These are phyloP conservation scores for Melanotaenia maccullochi DNA, from an alignment of 2,797 vertebrate genomes.

Conservation along the genomic window DNA sequence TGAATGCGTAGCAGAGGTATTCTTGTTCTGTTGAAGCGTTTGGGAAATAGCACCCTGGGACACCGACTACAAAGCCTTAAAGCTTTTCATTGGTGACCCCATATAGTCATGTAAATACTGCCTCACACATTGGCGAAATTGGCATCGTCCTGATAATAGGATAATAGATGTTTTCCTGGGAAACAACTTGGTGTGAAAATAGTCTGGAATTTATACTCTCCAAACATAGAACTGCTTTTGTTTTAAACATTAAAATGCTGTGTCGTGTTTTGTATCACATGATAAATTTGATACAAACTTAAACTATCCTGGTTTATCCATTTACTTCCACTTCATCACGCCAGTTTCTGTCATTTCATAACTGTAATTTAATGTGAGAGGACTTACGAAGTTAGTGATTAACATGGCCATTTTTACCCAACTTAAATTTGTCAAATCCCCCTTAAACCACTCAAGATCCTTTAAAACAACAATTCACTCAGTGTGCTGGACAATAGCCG, in stretches of 20 bases:
- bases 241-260: neutral
- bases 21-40: constrained; percentile 39
- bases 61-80: constrained; percentile 75
- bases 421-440: constrained; percentile 67
- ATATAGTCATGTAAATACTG: constrained; percentile 84
- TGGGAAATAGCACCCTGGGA: constrained; percentile 74
- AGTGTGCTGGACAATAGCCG: constrained; percentile 60
- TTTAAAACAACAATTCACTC: constrained; percentile 70
- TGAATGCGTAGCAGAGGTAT: neutral
- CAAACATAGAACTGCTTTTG: constrained; percentile 46
- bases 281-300: neutral
- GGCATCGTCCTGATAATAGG: constrained; percentile 80
- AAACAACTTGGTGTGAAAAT: constrained; percentile 77
- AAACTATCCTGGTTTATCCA: constrained; percentile 16
- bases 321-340: constrained; percentile 1
- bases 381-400: constrained; percentile 42
- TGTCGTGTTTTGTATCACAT: too few species aligned
- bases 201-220: constrained; percentile 77
- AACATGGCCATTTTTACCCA: constrained; percentile 36
- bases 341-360: constrained; percentile 51
- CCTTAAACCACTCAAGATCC: constrained; percentile 77
- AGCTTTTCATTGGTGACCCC: constrained; percentile 72
- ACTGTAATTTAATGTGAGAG: constrained; percentile 43
- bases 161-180: constrained; percentile 81
- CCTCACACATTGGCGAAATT: constrained; percentile 80